These are phyloP conservation scores for Marmota monax DNA, from an alignment of 2,113 vertebrate genomes.

Conservation along the genomic window DNA sequence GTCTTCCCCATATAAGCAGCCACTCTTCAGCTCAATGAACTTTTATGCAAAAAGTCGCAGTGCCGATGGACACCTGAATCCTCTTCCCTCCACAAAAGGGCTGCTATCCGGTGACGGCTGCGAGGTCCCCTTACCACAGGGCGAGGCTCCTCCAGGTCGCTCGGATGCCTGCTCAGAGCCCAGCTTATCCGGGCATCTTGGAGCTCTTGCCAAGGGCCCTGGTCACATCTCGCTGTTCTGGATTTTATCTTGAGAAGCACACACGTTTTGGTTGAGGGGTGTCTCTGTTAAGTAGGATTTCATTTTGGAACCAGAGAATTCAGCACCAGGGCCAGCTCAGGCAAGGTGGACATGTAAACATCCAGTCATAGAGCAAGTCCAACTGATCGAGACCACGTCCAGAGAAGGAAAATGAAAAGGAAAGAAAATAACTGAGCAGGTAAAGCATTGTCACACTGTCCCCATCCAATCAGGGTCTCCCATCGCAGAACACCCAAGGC, in stretches of 20 bases:
- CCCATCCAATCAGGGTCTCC: not conserved
- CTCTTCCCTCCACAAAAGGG: conserved; percentile 65
- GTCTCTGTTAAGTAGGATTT: not conserved
- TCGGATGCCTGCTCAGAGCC: conserved; percentile 13
- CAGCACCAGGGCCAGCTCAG: conserved; percentile 84
- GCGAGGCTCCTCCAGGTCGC: conserved; percentile 64
- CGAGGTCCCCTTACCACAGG: conserved; percentile 82
- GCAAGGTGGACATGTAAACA: not conserved
- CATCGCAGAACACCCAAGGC: not conserved
- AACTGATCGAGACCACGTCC: not conserved
- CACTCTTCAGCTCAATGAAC: conserved; percentile 40
- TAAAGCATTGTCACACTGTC: fast-evolving
- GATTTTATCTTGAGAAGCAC: not conserved
- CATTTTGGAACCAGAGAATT: conserved; percentile 36
- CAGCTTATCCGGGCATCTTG: conserved; percentile 55
- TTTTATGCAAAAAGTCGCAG: conserved; percentile 77
- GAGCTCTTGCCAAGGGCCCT: not conserved
- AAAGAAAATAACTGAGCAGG: fast-evolving
- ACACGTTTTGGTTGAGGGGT: fast-evolving
- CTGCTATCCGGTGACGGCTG: conserved; percentile 83
- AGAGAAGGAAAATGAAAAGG: not conserved
- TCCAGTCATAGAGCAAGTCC: fast-evolving
- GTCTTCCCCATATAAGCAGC: conserved; percentile 56
- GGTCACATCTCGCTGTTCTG: not conserved
- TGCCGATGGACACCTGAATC: conserved; percentile 85